phyloP scores from a whole-genome alignment of 2,888 invertebrate species.

The Nycteola revayana region DNA sequence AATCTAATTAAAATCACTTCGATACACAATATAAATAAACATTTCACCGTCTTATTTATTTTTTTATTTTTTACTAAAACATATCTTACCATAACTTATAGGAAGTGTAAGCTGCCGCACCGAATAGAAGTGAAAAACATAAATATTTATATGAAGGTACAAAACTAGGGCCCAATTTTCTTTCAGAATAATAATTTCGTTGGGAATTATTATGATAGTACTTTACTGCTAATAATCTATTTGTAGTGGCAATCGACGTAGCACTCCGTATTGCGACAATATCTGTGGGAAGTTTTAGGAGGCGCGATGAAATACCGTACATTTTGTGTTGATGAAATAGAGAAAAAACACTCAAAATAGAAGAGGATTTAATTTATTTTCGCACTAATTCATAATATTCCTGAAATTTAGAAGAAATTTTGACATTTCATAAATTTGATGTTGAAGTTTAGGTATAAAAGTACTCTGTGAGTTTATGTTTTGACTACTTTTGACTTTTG shows the following conservation, averaged over 20 bases:
- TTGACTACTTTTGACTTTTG: no score
- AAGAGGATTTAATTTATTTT: no score
- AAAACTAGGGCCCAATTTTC: slow-evolving; percentile 7
- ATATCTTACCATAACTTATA: slow-evolving; percentile 62
- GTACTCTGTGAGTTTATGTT: no score
- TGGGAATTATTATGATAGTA: slow-evolving; percentile 32
- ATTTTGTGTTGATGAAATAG: slow-evolving; percentile 26
- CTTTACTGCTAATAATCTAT: slow-evolving; percentile 32
- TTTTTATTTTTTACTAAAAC: no score
- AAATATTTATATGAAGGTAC: slow-evolving; percentile 45
- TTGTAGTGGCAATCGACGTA: slow-evolving; percentile 27
- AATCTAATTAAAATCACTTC: no score
- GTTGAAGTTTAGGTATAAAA: no score
- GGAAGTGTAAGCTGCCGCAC: slow-evolving; percentile 55
- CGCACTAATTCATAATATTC: no score
- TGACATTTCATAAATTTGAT: no score
- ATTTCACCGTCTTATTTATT: no score
- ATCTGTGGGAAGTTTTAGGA: slow-evolving; percentile 47
- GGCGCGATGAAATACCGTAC: slow-evolving; percentile 47
- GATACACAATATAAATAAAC: no score
- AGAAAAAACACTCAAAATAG: no score
- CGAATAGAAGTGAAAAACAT: slow-evolving; percentile 54
- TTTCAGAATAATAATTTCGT: slow-evolving; percentile 34
- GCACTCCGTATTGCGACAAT: slow-evolving; percentile 41
- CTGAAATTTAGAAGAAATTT: no score